Base-by-base conservation (phyloP, 2,113 vertebrate species). In the Poicephalus meyeri region DNA sequence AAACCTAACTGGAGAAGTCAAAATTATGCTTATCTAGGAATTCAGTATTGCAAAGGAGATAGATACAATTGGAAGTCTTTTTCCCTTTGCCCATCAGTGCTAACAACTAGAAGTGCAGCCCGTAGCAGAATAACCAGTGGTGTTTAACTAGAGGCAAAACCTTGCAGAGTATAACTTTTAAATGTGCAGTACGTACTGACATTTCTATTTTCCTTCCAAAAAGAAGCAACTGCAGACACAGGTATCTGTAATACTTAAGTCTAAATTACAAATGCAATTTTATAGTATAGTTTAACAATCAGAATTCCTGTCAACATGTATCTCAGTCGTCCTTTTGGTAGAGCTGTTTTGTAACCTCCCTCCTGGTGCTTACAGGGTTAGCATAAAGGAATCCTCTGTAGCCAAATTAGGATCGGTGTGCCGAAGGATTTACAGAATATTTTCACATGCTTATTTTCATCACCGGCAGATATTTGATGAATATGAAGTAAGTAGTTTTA, bases 381-480 rank as follows among this genome's bases (percentile, higher is more conserved):
- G 99, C 98, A 99, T 99, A 98, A 99, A 99, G 97, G 99, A 99
- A 97, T 99, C 99, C 3, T 99, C 99, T 12, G 99, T 99, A 98
- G 99, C 99, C 96, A 99, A 99, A 98, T 97, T 99, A 98, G 99
- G 99, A 97, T 99, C 99, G 5, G 99, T 99, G 68, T 99, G 99
- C 95, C 99, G 99, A 96, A 99, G 99, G 93, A 99, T 99, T 97
- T 99, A 99, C 98, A 99, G 99, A 98, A 99, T 99, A 98, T 99
- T 99, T 98, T 99, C 99, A 91, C 99, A 99, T 31, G 99, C 99
- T 53, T 99, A 99, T 97, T 99, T 99, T 96, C 99, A 99, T 94
- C 99, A 99, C 92, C 99, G 99, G 93, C 99, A 99, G 98, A 99
- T 99, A 98, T 99, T 99, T 95, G 99, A 99, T 97, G 99, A 99